Evolutionary conservation across 2,888 invertebrate genomes (phyloP), one percentile per base, ranked within the genome.

Genomic region (Oscheius sp.): DNA sequence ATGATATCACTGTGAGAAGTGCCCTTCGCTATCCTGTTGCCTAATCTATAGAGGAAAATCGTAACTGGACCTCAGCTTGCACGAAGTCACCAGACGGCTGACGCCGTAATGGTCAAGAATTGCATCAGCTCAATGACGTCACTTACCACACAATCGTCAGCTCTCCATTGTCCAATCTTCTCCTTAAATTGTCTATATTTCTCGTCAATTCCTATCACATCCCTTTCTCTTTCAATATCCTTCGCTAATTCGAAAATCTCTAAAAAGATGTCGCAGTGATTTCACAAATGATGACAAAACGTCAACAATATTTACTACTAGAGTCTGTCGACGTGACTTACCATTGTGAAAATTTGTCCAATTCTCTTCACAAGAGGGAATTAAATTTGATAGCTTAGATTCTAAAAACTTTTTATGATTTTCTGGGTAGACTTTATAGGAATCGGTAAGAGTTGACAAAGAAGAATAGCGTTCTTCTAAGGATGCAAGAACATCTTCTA

Each of bases 401-500:
- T 12, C 52, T 12, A 64, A 17, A n/a, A 29, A 64, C 4, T 33
- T 17, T 50, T 48, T 50, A 45, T 69, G 66, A 2, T 55, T 68
- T 23, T 42, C 37, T 4, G 69, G 34, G 20, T 53, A 64, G 4
- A 52, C 45, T 57, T 72, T 70, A 52, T 72, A 74, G 12, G 66
- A 55, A 12, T 68, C 31, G 5, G 61, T 65, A 0, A 74, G 52
- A 10, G 74, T 74, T 61, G 70, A 53, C n/a, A 74, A 52, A 25
- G 64, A 55, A 31, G 74, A 70, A 50, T 67, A 65, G 2, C 65
- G 68, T n/a, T 34, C 39, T 0, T 53, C 25, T 12, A 72, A 39
- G 15, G 55, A 33, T 15, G 33, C 37, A 0, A 74, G 65, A n/a
- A 72, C n/a, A 1, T 55, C 50, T 63, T 74, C 72, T 34, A 74